Evolutionary conservation across 2,797 vertebrate species (phyloP).

Genomic region (Pseudochirops corinnae): DNA sequence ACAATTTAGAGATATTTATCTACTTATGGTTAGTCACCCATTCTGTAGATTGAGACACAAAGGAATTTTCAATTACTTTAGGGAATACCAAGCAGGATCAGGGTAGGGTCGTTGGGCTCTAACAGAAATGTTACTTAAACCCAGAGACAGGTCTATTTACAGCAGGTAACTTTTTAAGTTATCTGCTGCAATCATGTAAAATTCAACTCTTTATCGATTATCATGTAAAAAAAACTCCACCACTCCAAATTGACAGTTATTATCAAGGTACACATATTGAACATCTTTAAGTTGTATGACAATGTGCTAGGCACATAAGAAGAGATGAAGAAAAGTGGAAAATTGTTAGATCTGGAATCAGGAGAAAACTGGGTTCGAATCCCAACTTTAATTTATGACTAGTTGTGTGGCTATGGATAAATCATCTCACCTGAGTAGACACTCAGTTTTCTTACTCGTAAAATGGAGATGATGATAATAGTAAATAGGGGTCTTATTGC

Average conservation of each 20-base stretch:
- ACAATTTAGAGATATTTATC: not conserved
- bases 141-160: not conserved
- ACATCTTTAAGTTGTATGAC: not conserved
- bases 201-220: not conserved
- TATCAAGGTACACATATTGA: not conserved
- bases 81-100: not conserved
- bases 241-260: not conserved
- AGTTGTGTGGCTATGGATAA: not conserved
- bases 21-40: not conserved
- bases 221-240: too few relatives aligned
- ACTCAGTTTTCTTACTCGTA: not conserved
- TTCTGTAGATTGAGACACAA: not conserved
- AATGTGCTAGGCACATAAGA: not conserved
- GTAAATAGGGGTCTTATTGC: not conserved
- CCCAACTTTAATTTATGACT: not conserved
- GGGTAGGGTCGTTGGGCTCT: not conserved
- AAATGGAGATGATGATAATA: not conserved
- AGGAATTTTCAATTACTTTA: not conserved
- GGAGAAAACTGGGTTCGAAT: not conserved
- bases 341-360: not conserved
- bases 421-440: not conserved
- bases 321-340: not conserved
- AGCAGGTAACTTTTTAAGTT: not conserved
- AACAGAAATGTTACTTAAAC: slow-evolving; percentile 19
- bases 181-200: not conserved